Conservation (phyloP, 2,888 invertebrate species). For the Capitulum mitella region DNA sequence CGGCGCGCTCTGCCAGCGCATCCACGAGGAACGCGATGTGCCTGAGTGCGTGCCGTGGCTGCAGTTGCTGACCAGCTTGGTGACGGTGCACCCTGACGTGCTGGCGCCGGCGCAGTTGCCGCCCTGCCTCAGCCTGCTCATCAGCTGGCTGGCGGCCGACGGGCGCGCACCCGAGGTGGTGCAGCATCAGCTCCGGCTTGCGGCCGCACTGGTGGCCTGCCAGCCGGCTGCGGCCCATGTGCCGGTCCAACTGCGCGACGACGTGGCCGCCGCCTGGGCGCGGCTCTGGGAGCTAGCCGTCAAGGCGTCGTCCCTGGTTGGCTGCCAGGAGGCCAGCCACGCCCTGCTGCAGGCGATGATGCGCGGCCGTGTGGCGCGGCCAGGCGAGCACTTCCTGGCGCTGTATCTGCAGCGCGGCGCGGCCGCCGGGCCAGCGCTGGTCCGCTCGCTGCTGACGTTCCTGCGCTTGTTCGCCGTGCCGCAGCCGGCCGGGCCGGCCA, state of each 20-base stretch:
- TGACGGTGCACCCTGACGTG: not conserved
- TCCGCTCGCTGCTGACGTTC: not conserved
- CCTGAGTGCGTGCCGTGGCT: slow-evolving; percentile 6
- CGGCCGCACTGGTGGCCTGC: not conserved
- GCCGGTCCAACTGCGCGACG: not conserved
- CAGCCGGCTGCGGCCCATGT: not conserved
- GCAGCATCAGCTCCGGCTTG: not conserved
- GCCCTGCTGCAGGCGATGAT: not conserved
- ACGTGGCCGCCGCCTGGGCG: not conserved
- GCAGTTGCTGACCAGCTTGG: not conserved
- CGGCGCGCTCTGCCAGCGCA: not conserved
- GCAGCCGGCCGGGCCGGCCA: not conserved
- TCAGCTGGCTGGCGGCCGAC: not conserved
- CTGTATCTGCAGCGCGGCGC: not conserved
- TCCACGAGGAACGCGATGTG: not conserved
- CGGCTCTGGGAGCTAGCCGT: not conserved
- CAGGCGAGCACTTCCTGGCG: not conserved
- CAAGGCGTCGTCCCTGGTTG: not conserved
- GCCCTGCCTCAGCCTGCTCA: not conserved
- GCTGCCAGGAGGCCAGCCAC: not conserved
- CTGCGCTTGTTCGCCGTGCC: not conserved
- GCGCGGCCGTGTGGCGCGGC: not conserved
- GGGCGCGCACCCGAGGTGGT: not conserved
- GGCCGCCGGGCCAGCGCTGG: not conserved
- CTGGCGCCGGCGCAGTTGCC: not conserved